Evolutionary conservation across 2,797 vertebrate genomes (phyloP), one percentile per base, ranked within the genome.

Genomic region (Poecile montanus): DNA sequence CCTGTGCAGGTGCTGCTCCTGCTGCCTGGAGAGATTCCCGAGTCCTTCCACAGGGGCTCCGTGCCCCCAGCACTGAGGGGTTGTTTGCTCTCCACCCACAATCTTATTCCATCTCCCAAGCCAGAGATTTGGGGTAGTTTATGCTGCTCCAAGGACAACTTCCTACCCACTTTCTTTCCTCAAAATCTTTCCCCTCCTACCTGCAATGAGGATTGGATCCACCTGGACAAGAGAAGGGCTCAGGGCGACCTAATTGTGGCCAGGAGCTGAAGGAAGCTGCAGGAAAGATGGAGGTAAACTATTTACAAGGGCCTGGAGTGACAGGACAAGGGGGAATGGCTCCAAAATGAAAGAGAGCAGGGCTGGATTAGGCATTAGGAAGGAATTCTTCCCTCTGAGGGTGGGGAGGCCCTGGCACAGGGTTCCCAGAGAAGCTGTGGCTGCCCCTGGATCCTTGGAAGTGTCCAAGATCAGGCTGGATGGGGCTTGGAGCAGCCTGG

Each of bases 401-500:
- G 7, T 50, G 5, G 0, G 0, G 0, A 54, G 9, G 7, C 4
- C 17, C 47, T 61, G 54, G 68, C 23, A 45, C 23, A 45, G 23
- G 36, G 1, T 78, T 2, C 7, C 27, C 58, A 87, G 36, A 65
- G 51, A 0, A 65, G 27, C 32, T 71, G 66, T 23, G 84, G 58
- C 36, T 78, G 44, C 4, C 10, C 34, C 22, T 58, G 82, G 44
- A 32, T 63, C 42, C 44, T 27, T 76, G 87, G 32, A 0, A 63
- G 2, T 58, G 29, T 0, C 25, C 58, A 40, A 45, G 44, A 7
- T 17, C 45, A 34, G 25, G 29, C 0, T 77, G 56, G 48, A 54
- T 0, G 0, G n/a, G 13, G 13, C 8, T 36, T 32, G 78, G 78
- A n/a, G 6, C 27, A 50, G 0, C 19, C 23, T 71, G 38, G 38